These are phyloP conservation scores for Bos javanicus DNA, from an alignment of 2,113 vertebrate species.

Conservation along the genomic window DNA sequence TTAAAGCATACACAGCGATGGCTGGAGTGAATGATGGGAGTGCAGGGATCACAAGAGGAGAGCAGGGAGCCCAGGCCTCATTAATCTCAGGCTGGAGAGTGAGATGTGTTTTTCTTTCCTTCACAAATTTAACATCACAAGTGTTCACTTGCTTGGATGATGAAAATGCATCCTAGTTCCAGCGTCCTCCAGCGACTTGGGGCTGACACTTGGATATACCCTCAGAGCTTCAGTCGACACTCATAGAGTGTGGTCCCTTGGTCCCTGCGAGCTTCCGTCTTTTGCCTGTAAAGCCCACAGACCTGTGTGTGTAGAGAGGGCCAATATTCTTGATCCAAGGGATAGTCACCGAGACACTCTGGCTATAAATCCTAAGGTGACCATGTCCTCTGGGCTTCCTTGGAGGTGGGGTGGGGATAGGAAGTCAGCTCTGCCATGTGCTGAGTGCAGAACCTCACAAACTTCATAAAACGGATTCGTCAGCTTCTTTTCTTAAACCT, in stretches of 20 bases:
- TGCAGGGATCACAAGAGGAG: background rate
- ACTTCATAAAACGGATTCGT: background rate
- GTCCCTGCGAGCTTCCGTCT: background rate
- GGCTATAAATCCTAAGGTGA: background rate
- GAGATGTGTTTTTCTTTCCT: background rate
- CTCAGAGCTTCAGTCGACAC: background rate
- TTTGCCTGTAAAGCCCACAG: background rate
- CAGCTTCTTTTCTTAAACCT: background rate
- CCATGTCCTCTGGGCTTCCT: background rate
- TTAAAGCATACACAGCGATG: background rate
- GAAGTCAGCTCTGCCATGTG: rapidly evolving
- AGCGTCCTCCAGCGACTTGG: background rate
- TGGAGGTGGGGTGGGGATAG: background rate
- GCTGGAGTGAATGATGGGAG: rapidly evolving
- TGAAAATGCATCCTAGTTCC: background rate
- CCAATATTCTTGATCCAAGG: background rate
- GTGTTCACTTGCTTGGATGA: background rate
- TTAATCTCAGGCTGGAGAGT: background rate
- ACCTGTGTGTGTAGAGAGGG: background rate
- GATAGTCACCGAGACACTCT: background rate
- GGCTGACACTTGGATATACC: background rate
- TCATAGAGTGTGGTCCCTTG: rapidly evolving
- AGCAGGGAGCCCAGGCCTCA: background rate
- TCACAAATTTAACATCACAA: background rate
- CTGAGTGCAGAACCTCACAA: background rate